Evolutionary conservation across 1,140 invertebrate species (phyloP).

Genomic region (Lepidostoma basale): DNA sequence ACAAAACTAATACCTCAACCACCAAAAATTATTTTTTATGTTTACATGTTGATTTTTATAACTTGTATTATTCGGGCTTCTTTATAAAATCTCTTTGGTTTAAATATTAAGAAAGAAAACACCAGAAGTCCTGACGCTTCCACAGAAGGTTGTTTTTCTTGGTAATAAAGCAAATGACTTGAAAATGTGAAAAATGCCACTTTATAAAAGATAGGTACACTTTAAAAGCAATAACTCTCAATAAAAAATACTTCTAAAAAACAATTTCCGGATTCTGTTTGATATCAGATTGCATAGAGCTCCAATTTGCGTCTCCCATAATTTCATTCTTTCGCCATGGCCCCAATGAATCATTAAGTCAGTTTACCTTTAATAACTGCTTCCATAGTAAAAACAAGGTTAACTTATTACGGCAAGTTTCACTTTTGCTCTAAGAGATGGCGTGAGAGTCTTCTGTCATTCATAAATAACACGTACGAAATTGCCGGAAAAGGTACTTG

Average conservation of each 20-base stretch:
- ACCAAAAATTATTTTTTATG: too few relatives aligned
- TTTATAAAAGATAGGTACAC: background rate
- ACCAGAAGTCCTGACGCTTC: too few relatives aligned
- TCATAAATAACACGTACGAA: slow-evolving; percentile 23
- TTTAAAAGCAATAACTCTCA: background rate
- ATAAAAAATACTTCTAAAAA: background rate
- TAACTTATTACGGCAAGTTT: slow-evolving; percentile 4
- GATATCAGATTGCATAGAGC: background rate
- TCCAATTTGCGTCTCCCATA: too few relatives aligned
- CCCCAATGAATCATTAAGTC: slow-evolving; percentile 17
- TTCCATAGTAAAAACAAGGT: slow-evolving; percentile 13
- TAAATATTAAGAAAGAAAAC: too few relatives aligned
- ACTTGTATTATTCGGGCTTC: too few relatives aligned
- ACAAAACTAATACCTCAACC: too few relatives aligned
- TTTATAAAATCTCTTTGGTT: too few relatives aligned
- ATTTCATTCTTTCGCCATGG: background rate
- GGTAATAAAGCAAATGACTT: background rate
- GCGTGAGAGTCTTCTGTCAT: slow-evolving; percentile 20
- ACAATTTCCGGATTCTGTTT: background rate
- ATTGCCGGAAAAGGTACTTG: slow-evolving; percentile 1
- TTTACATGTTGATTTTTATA: too few relatives aligned
- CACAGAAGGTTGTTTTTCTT: background rate
- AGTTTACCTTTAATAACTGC: slow-evolving; percentile 15
- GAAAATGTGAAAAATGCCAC: background rate
- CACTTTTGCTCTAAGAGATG: slow-evolving; percentile 12